Evolutionary conservation across 1,140 invertebrate genomes (phyloP), one percentile per base, ranked within the genome.

Genomic region (Galendromus occidentalis): DNA sequence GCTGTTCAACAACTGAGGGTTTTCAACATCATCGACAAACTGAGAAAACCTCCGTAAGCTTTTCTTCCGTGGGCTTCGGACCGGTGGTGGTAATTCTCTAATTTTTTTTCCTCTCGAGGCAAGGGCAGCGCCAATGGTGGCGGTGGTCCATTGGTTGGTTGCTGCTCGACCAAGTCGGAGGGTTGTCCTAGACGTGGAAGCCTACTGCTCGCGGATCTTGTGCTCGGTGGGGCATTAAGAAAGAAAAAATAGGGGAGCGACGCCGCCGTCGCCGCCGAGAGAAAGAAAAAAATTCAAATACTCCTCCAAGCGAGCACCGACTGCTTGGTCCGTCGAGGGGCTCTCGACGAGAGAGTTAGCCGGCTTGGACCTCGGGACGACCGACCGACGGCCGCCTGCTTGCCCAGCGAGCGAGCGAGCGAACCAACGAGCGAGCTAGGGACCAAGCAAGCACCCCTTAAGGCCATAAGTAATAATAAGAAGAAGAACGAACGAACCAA

Each of bases 391-490:
- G 33, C 25, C 17, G 14, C 51, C 51, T 25, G 51, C 25, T 29
- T 17, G 22, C 25, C 25, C 25, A 59, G 51, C 20, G 25, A 25
- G 25, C 22, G 51, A 17, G 14, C 1, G 22, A 59, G 17, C 51
- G 25, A 18, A 18, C 45, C 45, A 18, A 44, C 42, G 42, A 44
- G 42, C 45, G 4, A 25, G 45, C 45, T 22, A 4, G 4, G 5
- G 28, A 25, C 5, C 4, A 25, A 59, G 51, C 51, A 59, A 59
- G 51, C 51, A 59, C 14, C 14, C 51, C 51, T 59, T 59, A 59
- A 59, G 51, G 51, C 51, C 51, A 59, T 59, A 59, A 59, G 51
- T 59, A 59, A 59, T 59, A 59, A 59, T 17, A 59, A 17, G 14
- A 33, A 59, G 33, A 29, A 33, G 51, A 59, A 59, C 51, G 14